These are phyloP conservation scores for Endomychus coccineus DNA, from an alignment of 2,888 invertebrate genomes.

Conservation along the genomic window DNA sequence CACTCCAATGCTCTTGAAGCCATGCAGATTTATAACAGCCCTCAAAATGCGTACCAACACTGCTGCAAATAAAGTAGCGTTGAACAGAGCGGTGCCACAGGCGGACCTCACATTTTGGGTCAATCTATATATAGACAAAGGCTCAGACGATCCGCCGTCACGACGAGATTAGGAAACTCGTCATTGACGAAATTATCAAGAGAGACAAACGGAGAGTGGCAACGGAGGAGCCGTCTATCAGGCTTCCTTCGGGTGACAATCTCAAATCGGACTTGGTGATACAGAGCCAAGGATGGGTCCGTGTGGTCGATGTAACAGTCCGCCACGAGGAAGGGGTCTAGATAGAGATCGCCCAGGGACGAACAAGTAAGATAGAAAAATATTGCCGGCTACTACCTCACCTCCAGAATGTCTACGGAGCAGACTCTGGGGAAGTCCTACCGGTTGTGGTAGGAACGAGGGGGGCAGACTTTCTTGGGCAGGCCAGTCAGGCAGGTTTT, in stretches of 20 bases:
- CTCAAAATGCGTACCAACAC: conserved; percentile 30
- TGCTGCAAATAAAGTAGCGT: conserved; percentile 23
- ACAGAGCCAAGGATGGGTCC: conserved; percentile 18
- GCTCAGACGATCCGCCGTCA: conserved; percentile 24
- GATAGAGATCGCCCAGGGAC: conserved; percentile 23
- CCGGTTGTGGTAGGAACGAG: conserved; percentile 34
- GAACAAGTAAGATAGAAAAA: conserved; percentile 25
- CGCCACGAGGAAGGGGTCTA: conserved; percentile 18
- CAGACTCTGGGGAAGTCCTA: too few relatives aligned
- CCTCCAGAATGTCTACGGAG: too few relatives aligned
- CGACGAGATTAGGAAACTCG: conserved; percentile 21
- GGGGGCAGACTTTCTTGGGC: too few relatives aligned
- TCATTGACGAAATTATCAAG: conserved; percentile 7
- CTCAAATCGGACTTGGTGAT: conserved; percentile 28
- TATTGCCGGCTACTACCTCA: too few relatives aligned
- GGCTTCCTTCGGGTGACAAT: conserved; percentile 11
- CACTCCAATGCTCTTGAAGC: conserved; percentile 19
- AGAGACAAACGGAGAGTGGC: too few relatives aligned
- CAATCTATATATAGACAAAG: conserved; percentile 22
- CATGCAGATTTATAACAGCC: conserved; percentile 25
- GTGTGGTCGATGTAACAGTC: conserved; percentile 24
- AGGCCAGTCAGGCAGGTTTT: too few relatives aligned
- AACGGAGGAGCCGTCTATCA: conserved; percentile 14
- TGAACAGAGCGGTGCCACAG: conserved; percentile 24
- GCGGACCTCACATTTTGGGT: conserved; percentile 29